Evolutionary conservation across 2,113 vertebrate species (phyloP), one percentile per base, ranked within the genome.

Genomic region (Stercorarius parasiticus): DNA sequence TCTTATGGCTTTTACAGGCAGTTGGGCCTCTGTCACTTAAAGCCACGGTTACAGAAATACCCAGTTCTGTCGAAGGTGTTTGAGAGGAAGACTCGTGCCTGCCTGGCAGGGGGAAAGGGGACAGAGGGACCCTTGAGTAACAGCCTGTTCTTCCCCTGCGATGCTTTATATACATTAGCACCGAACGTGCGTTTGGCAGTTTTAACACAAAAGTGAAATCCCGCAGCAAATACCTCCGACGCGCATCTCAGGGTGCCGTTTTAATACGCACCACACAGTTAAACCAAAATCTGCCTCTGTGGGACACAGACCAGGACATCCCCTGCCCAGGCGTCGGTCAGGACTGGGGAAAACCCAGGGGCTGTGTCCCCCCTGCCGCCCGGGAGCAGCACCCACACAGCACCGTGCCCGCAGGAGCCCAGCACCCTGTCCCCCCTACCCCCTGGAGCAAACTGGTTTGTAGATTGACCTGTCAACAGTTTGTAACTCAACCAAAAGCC

Each of bases 401-500:
- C 1, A 20, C 2, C 3, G 6, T 6, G 36, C 20, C 73, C 7
- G 32, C 55, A 10, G 47, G 22, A 42, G 13, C 32, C 26, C 40
- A 13, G 15, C 34, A 15, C 50, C 34, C 26, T 7, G 9, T 49
- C 64, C 81, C 43, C 25, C 43, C 25, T 15, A 22, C 12, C 38
- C 15, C 47, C n/a, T 49, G 27, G 18, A 53, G 34, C 6, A 0
- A 25, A 6, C n/a, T 18, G 5, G 27, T 49, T 50, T 86, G 13
- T 11, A n/a, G 49, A 52, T 9, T 50, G 40, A 77, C 26, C 64
- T 55, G 69, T 50, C 69, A 86, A 84, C 36, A 66, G 36, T 95
- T 83, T 87, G 62, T 53, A 86, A 62, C 36, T 59, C 61, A 87
- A 88, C 61, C 69, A 79, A 88, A 96, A 95, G 70, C 53, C 55